Evolutionary conservation across 2,113 vertebrate genomes (phyloP).

Genomic region (Smithornis capensis): DNA sequence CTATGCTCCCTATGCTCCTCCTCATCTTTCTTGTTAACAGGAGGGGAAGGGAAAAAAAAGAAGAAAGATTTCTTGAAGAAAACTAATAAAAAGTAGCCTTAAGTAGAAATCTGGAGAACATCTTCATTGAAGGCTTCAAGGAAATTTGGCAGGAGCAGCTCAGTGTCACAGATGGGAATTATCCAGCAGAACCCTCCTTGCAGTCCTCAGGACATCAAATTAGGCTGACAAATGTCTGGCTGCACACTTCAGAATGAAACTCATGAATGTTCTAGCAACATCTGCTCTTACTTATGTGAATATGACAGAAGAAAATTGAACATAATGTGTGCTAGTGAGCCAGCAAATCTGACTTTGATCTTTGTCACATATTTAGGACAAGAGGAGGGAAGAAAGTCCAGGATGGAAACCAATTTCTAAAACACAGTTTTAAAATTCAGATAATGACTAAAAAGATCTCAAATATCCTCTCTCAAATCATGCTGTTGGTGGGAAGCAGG

Average conservation of each 20-base stretch:
- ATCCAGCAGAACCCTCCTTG: conserved; percentile 6
- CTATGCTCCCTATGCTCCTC: too few relatives aligned
- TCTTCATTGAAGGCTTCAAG: conserved; percentile 11
- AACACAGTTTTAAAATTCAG: not conserved
- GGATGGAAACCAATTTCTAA: not conserved
- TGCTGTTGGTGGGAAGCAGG: not conserved
- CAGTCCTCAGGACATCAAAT: conserved; percentile 37
- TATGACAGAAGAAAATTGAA: not conserved
- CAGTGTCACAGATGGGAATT: not conserved
- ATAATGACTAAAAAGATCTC: not conserved
- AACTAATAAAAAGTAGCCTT: not conserved
- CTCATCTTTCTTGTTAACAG: not conserved
- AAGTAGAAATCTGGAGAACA: not conserved
- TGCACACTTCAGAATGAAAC: not conserved
- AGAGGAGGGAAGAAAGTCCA: not conserved
- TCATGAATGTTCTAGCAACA: conserved; percentile 51
- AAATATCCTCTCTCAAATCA: not conserved
- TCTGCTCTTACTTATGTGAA: conserved; percentile 27
- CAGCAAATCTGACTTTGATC: not conserved
- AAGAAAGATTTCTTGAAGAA: not conserved
- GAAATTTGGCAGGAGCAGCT: not conserved
- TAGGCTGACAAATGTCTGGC: conserved; percentile 52
- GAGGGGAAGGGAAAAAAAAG: too few relatives aligned
- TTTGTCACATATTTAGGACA: not conserved
- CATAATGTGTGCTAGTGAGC: not conserved